Base-by-base conservation (phyloP, 35 echinoderm and acorn worm species). In the Apostichopus parvimensis region DNA sequence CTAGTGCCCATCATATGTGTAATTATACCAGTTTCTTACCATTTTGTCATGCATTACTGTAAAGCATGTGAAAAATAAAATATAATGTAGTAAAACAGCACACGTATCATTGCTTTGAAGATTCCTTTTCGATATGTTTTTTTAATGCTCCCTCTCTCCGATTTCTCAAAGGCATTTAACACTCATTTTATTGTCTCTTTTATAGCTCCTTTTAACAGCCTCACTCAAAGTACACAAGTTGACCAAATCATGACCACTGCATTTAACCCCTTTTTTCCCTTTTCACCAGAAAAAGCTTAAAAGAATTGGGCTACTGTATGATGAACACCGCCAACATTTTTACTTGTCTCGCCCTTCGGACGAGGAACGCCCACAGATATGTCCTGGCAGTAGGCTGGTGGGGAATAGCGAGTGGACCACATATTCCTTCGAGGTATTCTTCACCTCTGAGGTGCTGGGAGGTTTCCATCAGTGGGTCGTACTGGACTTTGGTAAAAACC, bases 391-490 rank as follows among this genome's bases (percentile, higher is more conserved):
- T 18, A 52, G 55, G 21, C 55, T 92, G 57, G 90, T 94, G 9
- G 87, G 61, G 5, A 84, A 86, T 85, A 75, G 56, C 25, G 54
- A 64, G 17, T 20, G 13, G 18, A 83, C 12, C 17, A 83, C 12
- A 9, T 87, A 72, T 84, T 88, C 53, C 24, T 92, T 98, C 45
- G 68, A 79, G 34, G 82, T 98, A 8, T 72, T 86, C 22, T 98
- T 95, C 57, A 87, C 93, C 76, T 94, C 97, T 14, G 77, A 85
- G 6, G 92, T 98, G 90, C 81, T 98, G 53, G 97, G 97, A 12
- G 83, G 64, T 45, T 95, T 98, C 92, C 92, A 95, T 77, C 96
- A 98, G 89, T 95, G 94, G 94, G 92, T 98, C 12, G 92, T 98
- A 54, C 95, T 98, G 79, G 94, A 95, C 89, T 98, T 98, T 91